Conservation (phyloP, 2,888 invertebrate genomes). For the Leptinotarsa tumamoca region DNA sequence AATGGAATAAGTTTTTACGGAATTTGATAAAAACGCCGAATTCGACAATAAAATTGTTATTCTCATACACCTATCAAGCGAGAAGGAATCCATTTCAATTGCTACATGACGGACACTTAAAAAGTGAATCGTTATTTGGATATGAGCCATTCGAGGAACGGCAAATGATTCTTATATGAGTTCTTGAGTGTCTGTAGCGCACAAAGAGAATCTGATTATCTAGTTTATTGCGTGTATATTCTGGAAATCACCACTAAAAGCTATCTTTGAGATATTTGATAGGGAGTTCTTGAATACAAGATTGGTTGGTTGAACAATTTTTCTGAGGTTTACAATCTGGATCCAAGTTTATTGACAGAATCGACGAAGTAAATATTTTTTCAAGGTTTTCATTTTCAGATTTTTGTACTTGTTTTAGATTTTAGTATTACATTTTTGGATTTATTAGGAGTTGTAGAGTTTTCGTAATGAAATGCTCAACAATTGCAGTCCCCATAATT, state of each 20-base stretch:
- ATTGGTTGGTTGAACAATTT: neutral
- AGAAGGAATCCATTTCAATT: slow-evolving; percentile 27
- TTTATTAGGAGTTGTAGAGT: too few species aligned
- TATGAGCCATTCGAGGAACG: slow-evolving; percentile 21
- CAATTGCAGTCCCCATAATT: too few species aligned
- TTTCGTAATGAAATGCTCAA: too few species aligned
- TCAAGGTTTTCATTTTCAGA: too few species aligned
- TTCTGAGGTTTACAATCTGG: too few species aligned
- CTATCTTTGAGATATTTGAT: neutral
- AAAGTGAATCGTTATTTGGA: slow-evolving; percentile 27
- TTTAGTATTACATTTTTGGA: too few species aligned
- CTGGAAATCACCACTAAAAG: slow-evolving; percentile 14
- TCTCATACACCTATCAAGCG: slow-evolving; percentile 38
- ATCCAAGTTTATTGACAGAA: too few species aligned
- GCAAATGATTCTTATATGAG: slow-evolving; percentile 21
- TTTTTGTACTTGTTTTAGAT: too few species aligned
- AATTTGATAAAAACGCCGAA: slow-evolving; percentile 45
- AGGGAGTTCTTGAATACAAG: neutral
- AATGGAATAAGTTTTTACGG: slow-evolving; percentile 44
- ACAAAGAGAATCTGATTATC: slow-evolving; percentile 43
- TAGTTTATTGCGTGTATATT: slow-evolving; percentile 40
- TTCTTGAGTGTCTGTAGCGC: slow-evolving; percentile 24
- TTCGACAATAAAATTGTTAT: slow-evolving; percentile 43
- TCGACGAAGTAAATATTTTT: too few species aligned
- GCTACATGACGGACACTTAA: slow-evolving; percentile 32